Evolutionary conservation across 1,140 invertebrate species (phyloP).

Genomic region (Drosophila tristis): DNA sequence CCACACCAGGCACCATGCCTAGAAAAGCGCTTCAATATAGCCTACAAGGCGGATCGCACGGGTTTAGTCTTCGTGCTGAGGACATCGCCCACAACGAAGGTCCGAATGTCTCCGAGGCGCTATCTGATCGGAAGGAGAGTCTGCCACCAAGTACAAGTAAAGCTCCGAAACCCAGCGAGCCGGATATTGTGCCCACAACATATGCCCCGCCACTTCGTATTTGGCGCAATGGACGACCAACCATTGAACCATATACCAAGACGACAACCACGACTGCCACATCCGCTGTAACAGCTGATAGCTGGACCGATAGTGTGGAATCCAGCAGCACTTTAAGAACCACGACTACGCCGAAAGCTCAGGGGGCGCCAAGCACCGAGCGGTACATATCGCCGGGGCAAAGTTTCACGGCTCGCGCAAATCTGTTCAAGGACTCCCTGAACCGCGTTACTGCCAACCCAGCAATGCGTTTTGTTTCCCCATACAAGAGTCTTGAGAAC

Average conservation of each 20-base stretch:
- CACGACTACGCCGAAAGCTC: constrained; percentile 21
- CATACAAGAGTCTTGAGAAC: constrained; percentile 80
- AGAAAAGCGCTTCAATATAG: constrained; percentile 66
- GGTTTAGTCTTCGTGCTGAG: constrained; percentile 62
- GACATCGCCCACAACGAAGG: constrained; percentile 9
- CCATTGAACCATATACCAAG: constrained; percentile 46
- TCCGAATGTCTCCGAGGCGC: constrained; percentile 14
- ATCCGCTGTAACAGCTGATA: constrained; percentile 2
- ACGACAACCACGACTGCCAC: constrained; percentile 23
- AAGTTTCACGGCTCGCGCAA: constrained; percentile 65
- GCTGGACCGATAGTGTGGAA: not conserved
- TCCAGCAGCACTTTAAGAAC: constrained; percentile 15
- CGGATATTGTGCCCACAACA: constrained; percentile 77
- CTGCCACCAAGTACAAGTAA: constrained; percentile 13
- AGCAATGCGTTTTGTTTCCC: constrained; percentile 73
- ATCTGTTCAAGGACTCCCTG: constrained; percentile 65
- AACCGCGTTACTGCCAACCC: constrained; percentile 66
- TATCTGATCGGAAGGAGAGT: not conserved
- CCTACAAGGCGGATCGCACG: constrained; percentile 60
- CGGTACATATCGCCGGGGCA: constrained; percentile 21
- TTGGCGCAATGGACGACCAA: constrained; percentile 77
- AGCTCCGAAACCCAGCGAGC: constrained; percentile 25
- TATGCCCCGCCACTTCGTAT: constrained; percentile 74
- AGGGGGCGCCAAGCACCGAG: constrained; percentile 28
- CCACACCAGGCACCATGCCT: constrained; percentile 11